Conservation (phyloP, 2,113 vertebrate genomes). For the Callithrix jacchus region DNA sequence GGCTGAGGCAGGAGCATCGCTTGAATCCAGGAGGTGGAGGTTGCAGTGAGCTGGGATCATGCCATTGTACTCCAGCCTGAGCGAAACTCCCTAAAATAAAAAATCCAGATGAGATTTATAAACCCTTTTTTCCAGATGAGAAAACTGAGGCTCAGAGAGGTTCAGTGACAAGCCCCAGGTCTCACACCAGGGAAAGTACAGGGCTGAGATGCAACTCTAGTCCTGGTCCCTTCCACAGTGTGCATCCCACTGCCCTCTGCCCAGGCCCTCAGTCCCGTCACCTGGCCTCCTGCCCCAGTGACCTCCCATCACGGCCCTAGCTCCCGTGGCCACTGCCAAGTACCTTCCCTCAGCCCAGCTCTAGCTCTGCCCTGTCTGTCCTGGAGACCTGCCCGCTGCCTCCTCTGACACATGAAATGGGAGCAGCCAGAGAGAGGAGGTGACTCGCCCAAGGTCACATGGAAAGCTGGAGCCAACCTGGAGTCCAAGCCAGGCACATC, state of each 20-base stretch:
- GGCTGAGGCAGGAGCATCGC: no score
- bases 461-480: background rate
- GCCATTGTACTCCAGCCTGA: no score
- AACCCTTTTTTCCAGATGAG: background rate
- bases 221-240: background rate
- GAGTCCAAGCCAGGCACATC: background rate
- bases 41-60: no score
- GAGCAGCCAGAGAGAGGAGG: background rate
- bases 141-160: background rate
- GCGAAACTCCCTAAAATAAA: no score
- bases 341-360: background rate
- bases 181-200: background rate
- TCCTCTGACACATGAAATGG: background rate
- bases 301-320: background rate
- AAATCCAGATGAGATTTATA: background rate
- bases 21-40: no score
- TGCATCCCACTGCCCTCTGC: background rate
- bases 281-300: background rate
- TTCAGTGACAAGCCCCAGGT: background rate
- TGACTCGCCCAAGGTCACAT: constrained; percentile 47
- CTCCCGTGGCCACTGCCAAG: background rate
- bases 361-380: background rate
- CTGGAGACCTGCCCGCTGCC: background rate
- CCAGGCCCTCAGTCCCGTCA: background rate
- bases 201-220: background rate